These are phyloP conservation scores for Neotragus pygmaeus DNA, from an alignment of 2,113 vertebrate species.

Conservation along the genomic window DNA sequence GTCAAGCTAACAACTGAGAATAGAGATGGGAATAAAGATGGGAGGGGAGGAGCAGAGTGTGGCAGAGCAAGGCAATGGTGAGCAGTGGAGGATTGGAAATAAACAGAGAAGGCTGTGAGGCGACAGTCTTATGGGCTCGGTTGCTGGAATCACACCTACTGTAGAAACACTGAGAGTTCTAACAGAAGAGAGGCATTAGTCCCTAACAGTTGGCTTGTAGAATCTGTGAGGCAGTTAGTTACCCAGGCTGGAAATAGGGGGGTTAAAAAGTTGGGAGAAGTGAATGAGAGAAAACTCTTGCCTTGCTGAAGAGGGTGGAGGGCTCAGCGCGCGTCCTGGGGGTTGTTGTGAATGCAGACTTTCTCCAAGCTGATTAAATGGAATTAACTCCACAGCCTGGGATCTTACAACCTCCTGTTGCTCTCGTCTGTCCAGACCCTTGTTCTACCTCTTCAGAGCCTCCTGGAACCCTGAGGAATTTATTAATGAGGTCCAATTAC, in stretches of 20 bases:
- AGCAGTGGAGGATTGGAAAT: not conserved
- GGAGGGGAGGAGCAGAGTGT: not conserved
- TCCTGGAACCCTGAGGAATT: constrained; percentile 78
- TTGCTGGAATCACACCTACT: not conserved
- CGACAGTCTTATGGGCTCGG: not conserved
- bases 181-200: not conserved
- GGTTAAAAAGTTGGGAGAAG: constrained; percentile 12
- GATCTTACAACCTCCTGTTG: constrained; percentile 70
- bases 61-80: too few species aligned
- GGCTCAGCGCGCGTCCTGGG: constrained; percentile 38
- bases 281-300: constrained; percentile 39
- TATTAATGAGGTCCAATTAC: constrained; percentile 83
- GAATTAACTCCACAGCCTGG: constrained; percentile 73
- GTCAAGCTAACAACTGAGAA: not conserved
- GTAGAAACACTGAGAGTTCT: not conserved
- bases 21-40: not conserved
- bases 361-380: constrained; percentile 78
- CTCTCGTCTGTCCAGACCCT: constrained; percentile 70
- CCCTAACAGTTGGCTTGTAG: not conserved
- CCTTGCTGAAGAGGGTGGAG: constrained; percentile 1
- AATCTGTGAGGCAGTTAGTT: not conserved
- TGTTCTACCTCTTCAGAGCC: constrained; percentile 71
- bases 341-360: constrained; percentile 62
- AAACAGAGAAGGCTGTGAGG: not conserved
- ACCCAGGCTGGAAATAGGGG: not conserved